Evolutionary conservation across 35 echinoderm and acorn worm species (phyloP).

Genomic region (Nesometra sesokonis): DNA sequence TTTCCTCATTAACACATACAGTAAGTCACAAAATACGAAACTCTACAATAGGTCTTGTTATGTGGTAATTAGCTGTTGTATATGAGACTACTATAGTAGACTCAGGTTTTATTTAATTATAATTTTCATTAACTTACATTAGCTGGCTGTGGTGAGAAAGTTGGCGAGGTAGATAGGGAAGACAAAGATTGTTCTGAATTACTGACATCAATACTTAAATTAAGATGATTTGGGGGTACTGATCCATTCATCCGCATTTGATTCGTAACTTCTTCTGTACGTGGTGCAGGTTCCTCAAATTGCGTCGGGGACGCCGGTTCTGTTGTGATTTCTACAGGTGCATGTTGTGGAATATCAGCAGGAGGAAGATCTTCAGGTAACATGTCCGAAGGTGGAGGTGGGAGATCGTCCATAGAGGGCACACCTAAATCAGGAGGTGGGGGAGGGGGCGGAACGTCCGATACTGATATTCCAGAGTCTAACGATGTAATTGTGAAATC

Average conservation of each 20-base stretch:
- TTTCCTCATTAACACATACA: too few species aligned
- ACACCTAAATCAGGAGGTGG: conserved; percentile 13
- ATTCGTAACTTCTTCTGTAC: neutral
- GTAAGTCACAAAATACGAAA: too few species aligned
- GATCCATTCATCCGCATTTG: neutral
- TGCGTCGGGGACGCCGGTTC: conserved; percentile 5
- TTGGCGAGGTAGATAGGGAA: neutral
- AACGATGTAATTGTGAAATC: neutral
- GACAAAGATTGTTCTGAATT: neutral
- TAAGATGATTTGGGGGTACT: neutral
- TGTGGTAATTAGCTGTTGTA: too few species aligned
- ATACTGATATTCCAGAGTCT: neutral
- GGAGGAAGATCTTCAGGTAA: neutral
- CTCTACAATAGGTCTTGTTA: too few species aligned
- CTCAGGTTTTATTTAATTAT: too few species aligned
- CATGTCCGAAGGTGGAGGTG: neutral
- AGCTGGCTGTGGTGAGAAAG: neutral
- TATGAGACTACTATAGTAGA: too few species aligned
- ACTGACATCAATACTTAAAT: neutral
- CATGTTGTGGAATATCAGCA: neutral
- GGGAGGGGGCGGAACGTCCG: conserved; percentile 5
- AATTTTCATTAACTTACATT: neutral
- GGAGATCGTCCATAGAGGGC: neutral
- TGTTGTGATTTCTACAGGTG: conserved; percentile 13
- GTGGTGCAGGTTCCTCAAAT: conserved; percentile 18